Conservation (phyloP, 2,113 vertebrate genomes). For the Thryonomys swinderianus region DNA sequence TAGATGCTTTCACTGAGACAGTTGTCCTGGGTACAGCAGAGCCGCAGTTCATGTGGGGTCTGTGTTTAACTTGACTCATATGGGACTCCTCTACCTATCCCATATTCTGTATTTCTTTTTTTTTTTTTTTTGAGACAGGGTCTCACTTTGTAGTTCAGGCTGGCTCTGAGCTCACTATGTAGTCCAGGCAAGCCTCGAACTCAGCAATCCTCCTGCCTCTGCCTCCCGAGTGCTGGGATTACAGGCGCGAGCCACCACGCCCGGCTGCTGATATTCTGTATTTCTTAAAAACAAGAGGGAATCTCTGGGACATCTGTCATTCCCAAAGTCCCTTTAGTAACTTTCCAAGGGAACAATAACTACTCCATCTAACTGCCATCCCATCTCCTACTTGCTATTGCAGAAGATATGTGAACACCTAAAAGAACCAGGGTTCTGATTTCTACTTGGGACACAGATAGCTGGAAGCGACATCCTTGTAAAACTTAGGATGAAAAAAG, state of each 20-base stretch:
- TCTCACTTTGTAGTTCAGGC: no score
- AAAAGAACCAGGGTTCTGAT: not conserved
- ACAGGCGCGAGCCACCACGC: no score
- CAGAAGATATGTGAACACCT: not conserved
- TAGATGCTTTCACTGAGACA: not conserved
- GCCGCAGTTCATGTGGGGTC: not conserved
- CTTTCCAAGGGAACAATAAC: not conserved
- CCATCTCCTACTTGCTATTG: constrained; percentile 16
- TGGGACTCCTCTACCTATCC: not conserved
- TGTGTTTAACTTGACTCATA: not conserved
- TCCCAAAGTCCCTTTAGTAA: not conserved
- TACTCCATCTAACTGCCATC: not conserved
- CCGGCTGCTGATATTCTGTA: not conserved
- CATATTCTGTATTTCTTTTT: not conserved
- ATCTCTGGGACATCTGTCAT: constrained; percentile 19
- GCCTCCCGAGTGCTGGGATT: no score
- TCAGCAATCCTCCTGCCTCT: no score
- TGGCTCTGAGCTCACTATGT: no score
- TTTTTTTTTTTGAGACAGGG: no score
- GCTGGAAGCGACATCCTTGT: not conserved
- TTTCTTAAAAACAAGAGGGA: constrained; percentile 28
- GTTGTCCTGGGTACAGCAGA: not conserved
- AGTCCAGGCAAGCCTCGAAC: no score
- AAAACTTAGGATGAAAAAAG: not conserved
- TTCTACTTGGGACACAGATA: not conserved